Conservation (phyloP, 2,797 vertebrate species). For the Prionace glauca region DNA sequence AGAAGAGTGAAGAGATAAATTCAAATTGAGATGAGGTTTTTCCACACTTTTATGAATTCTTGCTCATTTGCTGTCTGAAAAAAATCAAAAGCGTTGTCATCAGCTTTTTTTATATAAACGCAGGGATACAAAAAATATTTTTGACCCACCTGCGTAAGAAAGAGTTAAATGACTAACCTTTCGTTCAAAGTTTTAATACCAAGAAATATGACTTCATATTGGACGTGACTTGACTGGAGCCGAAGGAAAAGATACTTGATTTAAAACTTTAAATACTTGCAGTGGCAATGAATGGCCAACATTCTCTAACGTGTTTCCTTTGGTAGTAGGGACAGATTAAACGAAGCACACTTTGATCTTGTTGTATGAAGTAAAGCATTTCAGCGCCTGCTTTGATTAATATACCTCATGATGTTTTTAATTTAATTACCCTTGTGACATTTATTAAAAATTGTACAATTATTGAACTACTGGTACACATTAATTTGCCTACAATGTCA, state of each 20-base stretch:
- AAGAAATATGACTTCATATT: background rate
- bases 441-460: conserved; percentile 31
- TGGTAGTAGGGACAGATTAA: background rate
- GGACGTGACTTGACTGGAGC: background rate
- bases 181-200: background rate
- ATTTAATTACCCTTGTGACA: conserved; percentile 34
- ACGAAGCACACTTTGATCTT: conserved; percentile 32
- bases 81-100: background rate
- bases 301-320: conserved; percentile 27
- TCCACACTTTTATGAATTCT: background rate
- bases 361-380: conserved; percentile 35
- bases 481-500: conserved; percentile 37
- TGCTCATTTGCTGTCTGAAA: background rate
- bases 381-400: conserved; percentile 37
- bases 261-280: background rate
- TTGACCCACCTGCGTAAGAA: background rate
- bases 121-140: background rate
- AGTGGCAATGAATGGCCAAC: background rate
- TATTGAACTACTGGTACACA: conserved; percentile 34
- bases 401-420: conserved; percentile 32
- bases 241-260: background rate
- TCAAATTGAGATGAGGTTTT: background rate
- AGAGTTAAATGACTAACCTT: conserved; percentile 9
- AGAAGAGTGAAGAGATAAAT: background rate
- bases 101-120: background rate